phyloP scores from a whole-genome alignment of 2,797 vertebrate species.

The Threskiornis aethiopicus region DNA sequence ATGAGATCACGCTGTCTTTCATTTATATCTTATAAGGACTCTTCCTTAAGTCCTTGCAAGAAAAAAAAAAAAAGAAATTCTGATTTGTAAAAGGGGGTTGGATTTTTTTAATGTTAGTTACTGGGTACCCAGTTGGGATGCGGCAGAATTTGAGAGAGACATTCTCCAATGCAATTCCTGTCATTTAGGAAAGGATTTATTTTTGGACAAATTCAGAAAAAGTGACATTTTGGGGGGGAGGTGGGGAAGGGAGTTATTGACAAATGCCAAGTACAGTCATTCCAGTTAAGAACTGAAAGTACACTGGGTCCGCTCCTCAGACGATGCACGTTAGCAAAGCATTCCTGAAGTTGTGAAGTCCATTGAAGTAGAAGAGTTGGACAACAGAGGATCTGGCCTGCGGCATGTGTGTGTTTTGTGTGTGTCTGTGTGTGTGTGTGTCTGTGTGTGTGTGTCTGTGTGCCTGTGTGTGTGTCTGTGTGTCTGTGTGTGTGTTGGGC shows the following conservation, averaged over 20 bases:
- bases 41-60: not conserved
- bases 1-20: not conserved
- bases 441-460: not conserved
- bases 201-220: not conserved
- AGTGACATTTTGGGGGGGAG: not conserved
- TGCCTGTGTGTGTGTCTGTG: not conserved
- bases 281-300: not conserved
- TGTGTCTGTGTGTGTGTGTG: not conserved
- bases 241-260: not conserved
- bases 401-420: not conserved
- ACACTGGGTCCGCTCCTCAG: not conserved
- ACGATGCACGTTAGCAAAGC: not conserved
- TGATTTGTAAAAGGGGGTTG: not conserved
- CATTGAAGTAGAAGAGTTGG: not conserved
- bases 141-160: not conserved
- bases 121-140: not conserved
- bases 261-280: not conserved
- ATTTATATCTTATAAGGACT: not conserved
- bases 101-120: not conserved
- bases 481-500: not conserved
- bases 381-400: not conserved
- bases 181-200: not conserved
- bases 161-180: not conserved
- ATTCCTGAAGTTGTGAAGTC: not conserved
- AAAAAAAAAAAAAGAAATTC: not conserved